Conservation (phyloP, 2,888 invertebrate genomes). For the Dolichomitus sp. region DNA sequence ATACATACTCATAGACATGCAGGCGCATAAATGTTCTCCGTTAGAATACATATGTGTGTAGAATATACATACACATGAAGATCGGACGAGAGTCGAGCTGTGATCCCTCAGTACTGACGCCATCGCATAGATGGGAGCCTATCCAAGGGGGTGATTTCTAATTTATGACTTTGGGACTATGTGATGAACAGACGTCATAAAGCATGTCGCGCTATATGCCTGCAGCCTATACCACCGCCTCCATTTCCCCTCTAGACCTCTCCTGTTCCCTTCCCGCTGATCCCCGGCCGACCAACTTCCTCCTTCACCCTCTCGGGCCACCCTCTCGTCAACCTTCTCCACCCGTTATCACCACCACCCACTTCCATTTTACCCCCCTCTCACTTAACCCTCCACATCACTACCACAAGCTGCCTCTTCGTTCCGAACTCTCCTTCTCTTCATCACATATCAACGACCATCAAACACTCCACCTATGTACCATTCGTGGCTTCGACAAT, state of each 20-base stretch:
- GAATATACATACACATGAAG: constrained; percentile 26
- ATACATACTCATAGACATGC: not conserved
- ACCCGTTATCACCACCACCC: constrained; percentile 75
- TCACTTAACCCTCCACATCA: constrained; percentile 31
- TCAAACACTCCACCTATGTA: constrained; percentile 70
- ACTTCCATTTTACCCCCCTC: constrained; percentile 58
- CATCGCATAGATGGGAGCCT: constrained; percentile 81
- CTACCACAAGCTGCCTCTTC: constrained; percentile 4
- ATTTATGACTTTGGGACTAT: constrained; percentile 86
- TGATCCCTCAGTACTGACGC: constrained; percentile 65
- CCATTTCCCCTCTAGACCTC: constrained; percentile 69
- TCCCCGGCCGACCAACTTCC: constrained; percentile 66
- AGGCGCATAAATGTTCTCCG: not conserved
- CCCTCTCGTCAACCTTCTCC: constrained; percentile 69
- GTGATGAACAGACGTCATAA: constrained; percentile 87
- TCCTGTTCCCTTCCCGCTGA: constrained; percentile 50
- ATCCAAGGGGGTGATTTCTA: constrained; percentile 86
- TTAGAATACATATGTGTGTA: constrained; percentile 3
- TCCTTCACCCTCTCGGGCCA: constrained; percentile 64
- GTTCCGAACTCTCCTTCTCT: constrained; percentile 8
- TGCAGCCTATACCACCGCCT: constrained; percentile 79
- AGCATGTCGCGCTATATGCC: constrained; percentile 85
- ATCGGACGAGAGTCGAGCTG: constrained; percentile 61
- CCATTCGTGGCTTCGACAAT: constrained; percentile 82
- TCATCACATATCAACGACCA: constrained; percentile 24